Conservation (phyloP, 2,888 invertebrate species). For the Ptychoptera contaminata region DNA sequence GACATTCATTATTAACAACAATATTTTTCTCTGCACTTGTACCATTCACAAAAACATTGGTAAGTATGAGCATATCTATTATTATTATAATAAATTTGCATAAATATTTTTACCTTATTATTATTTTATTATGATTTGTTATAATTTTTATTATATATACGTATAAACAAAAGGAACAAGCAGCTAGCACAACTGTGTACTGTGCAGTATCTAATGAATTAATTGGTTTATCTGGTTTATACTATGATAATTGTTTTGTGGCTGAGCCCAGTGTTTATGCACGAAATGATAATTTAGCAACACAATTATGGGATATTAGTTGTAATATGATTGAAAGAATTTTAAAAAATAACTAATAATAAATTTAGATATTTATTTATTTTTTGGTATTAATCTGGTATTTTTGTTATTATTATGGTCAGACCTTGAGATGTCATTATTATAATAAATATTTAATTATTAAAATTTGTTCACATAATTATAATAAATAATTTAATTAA, state of each 20-base stretch:
- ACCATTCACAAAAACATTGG: slow-evolving; percentile 84
- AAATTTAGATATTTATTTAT: too few relatives aligned
- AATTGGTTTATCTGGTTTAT: slow-evolving; percentile 68
- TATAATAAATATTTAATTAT: too few relatives aligned
- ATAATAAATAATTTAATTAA: too few relatives aligned
- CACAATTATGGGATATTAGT: slow-evolving; percentile 59
- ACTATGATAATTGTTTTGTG: slow-evolving; percentile 89
- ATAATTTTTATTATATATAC: too few relatives aligned
- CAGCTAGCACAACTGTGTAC: slow-evolving; percentile 76
- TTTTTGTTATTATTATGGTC: too few relatives aligned
- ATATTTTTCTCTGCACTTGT: slow-evolving; percentile 64
- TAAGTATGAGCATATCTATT: too few relatives aligned
- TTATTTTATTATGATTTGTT: too few relatives aligned
- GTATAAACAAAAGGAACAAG: slow-evolving; percentile 54
- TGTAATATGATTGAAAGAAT: slow-evolving; percentile 46
- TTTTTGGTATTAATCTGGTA: too few relatives aligned
- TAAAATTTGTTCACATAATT: too few relatives aligned
- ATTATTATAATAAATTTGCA: too few relatives aligned
- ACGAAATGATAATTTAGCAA: slow-evolving; percentile 47
- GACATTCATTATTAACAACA: slow-evolving; percentile 75
- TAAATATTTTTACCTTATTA: too few relatives aligned
- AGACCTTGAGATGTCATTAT: too few relatives aligned
- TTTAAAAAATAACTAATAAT: slow-evolving; percentile 11
- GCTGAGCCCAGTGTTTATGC: slow-evolving; percentile 60
- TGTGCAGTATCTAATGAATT: slow-evolving; percentile 76